These are phyloP conservation scores for Oxytorus armatus DNA, from an alignment of 2,888 invertebrate species.

Conservation along the genomic window DNA sequence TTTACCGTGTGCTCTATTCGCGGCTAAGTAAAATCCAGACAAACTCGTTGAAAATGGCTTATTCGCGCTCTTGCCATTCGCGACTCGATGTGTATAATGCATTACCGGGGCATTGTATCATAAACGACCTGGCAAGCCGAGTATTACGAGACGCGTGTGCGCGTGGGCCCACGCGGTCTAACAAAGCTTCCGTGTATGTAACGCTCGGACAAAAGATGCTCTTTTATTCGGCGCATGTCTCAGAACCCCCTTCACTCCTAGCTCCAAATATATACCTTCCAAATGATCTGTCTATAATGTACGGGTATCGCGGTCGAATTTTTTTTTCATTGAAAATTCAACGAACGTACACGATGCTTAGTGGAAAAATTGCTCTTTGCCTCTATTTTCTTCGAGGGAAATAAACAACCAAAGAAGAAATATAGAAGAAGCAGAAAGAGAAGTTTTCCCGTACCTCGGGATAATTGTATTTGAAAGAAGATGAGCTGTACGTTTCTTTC, in stretches of 20 bases:
- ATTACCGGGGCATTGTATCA: constrained; percentile 60
- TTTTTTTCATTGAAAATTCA: constrained; percentile 18
- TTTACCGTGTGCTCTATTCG: constrained; percentile 42
- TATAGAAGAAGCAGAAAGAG: neutral
- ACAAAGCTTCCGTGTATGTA: constrained; percentile 56
- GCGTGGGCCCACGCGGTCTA: constrained; percentile 59
- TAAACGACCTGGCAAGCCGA: constrained; percentile 62
- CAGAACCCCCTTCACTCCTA: constrained; percentile 32
- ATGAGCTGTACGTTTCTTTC: neutral
- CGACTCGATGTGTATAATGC: constrained; percentile 49
- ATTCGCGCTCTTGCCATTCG: constrained; percentile 48
- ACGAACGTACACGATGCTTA: neutral
- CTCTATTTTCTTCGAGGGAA: neutral
- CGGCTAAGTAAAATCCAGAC: constrained; percentile 55
- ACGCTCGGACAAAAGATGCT: constrained; percentile 55
- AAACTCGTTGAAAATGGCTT: constrained; percentile 65
- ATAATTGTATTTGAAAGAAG: neutral
- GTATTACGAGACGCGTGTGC: constrained; percentile 56
- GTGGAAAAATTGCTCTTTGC: neutral
- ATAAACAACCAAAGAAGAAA: neutral
- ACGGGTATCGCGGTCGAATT: constrained; percentile 40
- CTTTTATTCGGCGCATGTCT: constrained; percentile 58
- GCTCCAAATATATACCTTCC: constrained; percentile 26
- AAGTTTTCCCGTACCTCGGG: neutral
- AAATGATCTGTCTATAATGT: constrained; percentile 49